These are phyloP conservation scores for Oreochromis spilurus DNA, from an alignment of 2,113 vertebrate genomes.

Conservation along the genomic window DNA sequence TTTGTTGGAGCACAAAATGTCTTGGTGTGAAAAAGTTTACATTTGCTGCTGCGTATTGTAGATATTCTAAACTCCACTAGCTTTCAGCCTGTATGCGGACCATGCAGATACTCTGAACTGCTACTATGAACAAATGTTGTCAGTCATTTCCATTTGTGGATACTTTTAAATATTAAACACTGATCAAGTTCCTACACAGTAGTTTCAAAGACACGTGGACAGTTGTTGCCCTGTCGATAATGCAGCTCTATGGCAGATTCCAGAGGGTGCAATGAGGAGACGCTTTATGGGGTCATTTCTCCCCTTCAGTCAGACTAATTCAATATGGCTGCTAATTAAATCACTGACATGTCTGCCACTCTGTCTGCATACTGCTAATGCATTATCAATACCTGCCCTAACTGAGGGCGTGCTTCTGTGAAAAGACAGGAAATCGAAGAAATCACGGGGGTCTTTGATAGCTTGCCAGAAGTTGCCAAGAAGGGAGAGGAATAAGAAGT, in stretches of 20 bases:
- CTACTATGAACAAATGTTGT: background rate
- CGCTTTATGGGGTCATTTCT: background rate
- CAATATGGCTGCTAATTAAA: slow-evolving; percentile 36
- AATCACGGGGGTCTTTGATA: background rate
- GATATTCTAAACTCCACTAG: background rate
- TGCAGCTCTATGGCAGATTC: background rate
- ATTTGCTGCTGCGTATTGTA: fast-evolving
- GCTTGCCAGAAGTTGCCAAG: background rate
- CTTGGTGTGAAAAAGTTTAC: fast-evolving
- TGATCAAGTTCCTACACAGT: background rate
- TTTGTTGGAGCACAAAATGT: background rate
- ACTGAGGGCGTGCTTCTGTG: background rate
- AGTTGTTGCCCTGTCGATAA: background rate
- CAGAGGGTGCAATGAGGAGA: background rate
- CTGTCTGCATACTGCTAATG: slow-evolving; percentile 12
- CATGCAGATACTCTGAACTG: background rate
- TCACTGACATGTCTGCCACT: background rate
- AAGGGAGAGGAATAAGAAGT: background rate
- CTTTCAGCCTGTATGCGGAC: fast-evolving
- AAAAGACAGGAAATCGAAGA: background rate
- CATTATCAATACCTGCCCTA: slow-evolving; percentile 14
- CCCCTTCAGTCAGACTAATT: slow-evolving; percentile 19
- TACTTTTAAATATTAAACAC: background rate
- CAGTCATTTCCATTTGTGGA: background rate
- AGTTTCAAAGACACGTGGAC: background rate